Evolutionary conservation across 2,888 invertebrate genomes (phyloP).

Genomic region (Perizoma flavofasciatum): DNA sequence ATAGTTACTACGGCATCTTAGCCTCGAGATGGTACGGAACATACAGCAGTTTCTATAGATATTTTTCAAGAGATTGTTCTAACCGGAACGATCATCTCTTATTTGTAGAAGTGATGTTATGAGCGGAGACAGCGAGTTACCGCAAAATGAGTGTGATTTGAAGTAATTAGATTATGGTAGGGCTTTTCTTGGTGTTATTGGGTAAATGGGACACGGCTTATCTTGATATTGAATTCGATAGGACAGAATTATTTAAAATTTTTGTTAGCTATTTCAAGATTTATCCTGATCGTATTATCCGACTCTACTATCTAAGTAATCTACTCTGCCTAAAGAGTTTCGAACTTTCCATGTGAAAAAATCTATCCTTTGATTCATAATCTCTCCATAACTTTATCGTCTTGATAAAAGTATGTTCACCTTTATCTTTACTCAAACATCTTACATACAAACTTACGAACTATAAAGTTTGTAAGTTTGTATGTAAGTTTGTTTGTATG

Average conservation of each 20-base stretch:
- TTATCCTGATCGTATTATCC: too few species aligned
- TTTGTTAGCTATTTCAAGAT: too few species aligned
- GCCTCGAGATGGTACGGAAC: conserved; percentile 32
- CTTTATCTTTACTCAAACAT: too few species aligned
- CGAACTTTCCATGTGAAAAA: too few species aligned
- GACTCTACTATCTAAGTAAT: too few species aligned
- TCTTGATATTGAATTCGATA: conserved; percentile 18
- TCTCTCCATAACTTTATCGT: too few species aligned
- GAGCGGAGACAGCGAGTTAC: conserved; percentile 58
- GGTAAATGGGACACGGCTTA: conserved; percentile 48
- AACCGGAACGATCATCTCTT: conserved; percentile 57
- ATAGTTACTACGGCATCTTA: conserved; percentile 17
- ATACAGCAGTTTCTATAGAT: conserved; percentile 18
- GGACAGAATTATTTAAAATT: not conserved
- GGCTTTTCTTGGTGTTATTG: conserved; percentile 47
- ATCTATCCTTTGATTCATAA: too few species aligned
- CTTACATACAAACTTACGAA: too few species aligned
- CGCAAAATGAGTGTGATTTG: conserved; percentile 55
- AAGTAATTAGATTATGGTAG: conserved; percentile 48
- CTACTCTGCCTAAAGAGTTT: too few species aligned
- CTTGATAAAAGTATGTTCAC: too few species aligned
- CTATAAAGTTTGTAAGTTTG: too few species aligned
- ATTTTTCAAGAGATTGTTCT: conserved; percentile 29
- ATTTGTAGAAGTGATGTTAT: conserved; percentile 61
- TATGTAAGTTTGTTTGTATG: too few species aligned